Percentiles rank a stretch among this genome's conserved stretches.
Conservation (phyloP, 2,888 invertebrate genomes). For the Cheilosia pagana region DNA sequence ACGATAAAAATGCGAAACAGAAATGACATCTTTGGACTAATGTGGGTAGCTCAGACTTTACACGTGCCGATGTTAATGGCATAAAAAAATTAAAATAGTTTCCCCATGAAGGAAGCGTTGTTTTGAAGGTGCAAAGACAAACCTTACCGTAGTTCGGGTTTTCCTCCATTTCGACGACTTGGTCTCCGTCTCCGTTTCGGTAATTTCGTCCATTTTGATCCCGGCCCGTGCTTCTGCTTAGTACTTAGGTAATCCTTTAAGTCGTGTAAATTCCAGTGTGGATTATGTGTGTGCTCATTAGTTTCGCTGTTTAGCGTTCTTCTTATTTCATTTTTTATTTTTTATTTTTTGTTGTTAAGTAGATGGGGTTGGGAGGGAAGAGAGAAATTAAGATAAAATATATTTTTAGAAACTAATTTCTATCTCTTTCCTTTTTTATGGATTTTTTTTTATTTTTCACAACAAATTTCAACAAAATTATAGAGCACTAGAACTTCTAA, state of each 20-base stretch:
- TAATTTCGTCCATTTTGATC: constrained; percentile 61
- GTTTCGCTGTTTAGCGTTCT: constrained; percentile 43
- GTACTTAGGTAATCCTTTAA: constrained; percentile 38
- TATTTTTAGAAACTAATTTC: constrained; percentile 50
- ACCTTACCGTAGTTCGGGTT: constrained; percentile 66
- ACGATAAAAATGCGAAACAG: neutral
- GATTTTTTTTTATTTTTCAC: constrained; percentile 20
- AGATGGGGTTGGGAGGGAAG: neutral
- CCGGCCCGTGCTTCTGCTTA: constrained; percentile 2
- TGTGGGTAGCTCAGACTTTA: neutral
- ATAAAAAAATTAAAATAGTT: neutral
- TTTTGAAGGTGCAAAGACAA: constrained; percentile 5
- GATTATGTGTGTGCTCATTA: constrained; percentile 32
- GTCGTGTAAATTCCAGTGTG: constrained; percentile 33
- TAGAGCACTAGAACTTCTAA: neutral
- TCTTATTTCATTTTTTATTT: constrained; percentile 36
- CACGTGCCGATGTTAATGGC: constrained; percentile 16
- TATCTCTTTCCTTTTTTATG: constrained; percentile 29
- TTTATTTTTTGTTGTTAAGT: constrained; percentile 32
- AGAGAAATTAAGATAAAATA: constrained; percentile 22
- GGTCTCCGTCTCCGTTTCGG: constrained; percentile 62
- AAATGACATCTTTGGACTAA: neutral
- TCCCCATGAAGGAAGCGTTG: neutral
- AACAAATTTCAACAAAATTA: constrained; percentile 6
- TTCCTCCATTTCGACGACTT: constrained; percentile 63